phyloP scores from a whole-genome alignment of 2,113 vertebrate genomes.

The Notothenia rossii region DNA sequence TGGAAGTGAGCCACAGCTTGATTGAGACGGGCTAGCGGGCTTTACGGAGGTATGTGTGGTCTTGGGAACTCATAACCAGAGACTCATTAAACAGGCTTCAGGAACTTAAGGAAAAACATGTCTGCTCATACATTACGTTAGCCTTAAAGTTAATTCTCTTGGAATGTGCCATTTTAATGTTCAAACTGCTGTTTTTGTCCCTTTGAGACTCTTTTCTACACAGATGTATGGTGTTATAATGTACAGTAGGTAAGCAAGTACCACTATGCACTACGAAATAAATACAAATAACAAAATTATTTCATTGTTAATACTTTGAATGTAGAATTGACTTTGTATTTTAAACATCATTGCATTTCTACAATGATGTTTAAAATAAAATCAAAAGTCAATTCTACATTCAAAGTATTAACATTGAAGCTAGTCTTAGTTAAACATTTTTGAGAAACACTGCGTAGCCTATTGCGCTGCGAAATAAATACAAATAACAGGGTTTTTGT shows the following conservation, averaged over 20 bases:
- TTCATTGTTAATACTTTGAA: background rate
- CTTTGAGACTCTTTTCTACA: background rate
- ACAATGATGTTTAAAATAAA: background rate
- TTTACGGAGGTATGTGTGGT: conserved; percentile 72
- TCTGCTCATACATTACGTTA: conserved; percentile 20
- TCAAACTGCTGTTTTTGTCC: background rate
- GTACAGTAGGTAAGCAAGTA: background rate
- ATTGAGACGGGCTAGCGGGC: conserved; percentile 59
- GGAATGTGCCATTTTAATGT: conserved; percentile 46
- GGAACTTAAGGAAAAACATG: conserved; percentile 48
- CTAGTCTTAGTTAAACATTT: too few species aligned
- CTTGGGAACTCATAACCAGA: conserved; percentile 66
- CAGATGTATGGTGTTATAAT: background rate
- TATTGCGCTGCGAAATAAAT: too few species aligned
- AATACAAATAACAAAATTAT: too few species aligned
- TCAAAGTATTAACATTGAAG: background rate
- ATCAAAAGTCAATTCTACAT: background rate
- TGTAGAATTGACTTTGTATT: background rate
- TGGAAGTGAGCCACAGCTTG: conserved; percentile 49
- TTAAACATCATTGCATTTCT: too few species aligned
- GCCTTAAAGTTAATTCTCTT: conserved; percentile 39
- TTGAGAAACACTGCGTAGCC: too few species aligned
- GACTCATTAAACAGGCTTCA: conserved; percentile 61
- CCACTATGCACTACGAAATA: too few species aligned
- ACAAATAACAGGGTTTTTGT: too few species aligned